Conservation (phyloP, 2,888 invertebrate species). For the Steinernema carpocapsae region DNA sequence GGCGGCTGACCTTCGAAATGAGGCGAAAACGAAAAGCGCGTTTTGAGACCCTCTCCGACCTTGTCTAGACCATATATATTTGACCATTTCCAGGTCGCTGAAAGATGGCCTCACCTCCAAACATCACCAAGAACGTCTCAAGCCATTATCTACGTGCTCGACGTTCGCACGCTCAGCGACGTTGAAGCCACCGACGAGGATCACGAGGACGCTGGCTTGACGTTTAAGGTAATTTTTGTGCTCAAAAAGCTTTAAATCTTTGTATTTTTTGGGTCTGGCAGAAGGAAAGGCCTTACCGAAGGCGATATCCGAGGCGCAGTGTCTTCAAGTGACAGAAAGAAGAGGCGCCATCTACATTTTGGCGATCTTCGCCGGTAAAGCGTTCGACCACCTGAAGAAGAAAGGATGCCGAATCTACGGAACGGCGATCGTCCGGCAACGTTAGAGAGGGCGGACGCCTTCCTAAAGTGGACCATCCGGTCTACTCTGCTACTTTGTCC, state of each 20-base stretch:
- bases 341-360: conserved; percentile 6
- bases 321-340: not conserved
- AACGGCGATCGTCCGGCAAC: not conserved
- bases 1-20: too few relatives aligned
- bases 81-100: too few relatives aligned
- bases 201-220: not conserved
- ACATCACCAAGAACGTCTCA: not conserved
- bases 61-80: too few relatives aligned
- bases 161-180: not conserved
- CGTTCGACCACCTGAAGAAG: not conserved
- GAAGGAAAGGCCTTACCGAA: not conserved
- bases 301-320: not conserved
- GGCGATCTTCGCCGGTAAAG: not conserved
- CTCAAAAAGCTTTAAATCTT: not conserved
- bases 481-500: conserved; percentile 47
- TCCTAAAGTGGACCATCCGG: conserved; percentile 40
- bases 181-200: not conserved
- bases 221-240: not conserved
- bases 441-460: not conserved
- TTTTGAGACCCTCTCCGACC: too few relatives aligned
- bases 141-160: not conserved
- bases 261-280: not conserved
- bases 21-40: too few relatives aligned
- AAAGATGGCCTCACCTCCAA: too few relatives aligned
- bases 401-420: not conserved